A percentile compares a stretch with the other conserved stretches of the same genome.
These are phyloP conservation scores for Zeuzera pyrina DNA, from an alignment of 2,888 invertebrate species.

Conservation along the genomic window DNA sequence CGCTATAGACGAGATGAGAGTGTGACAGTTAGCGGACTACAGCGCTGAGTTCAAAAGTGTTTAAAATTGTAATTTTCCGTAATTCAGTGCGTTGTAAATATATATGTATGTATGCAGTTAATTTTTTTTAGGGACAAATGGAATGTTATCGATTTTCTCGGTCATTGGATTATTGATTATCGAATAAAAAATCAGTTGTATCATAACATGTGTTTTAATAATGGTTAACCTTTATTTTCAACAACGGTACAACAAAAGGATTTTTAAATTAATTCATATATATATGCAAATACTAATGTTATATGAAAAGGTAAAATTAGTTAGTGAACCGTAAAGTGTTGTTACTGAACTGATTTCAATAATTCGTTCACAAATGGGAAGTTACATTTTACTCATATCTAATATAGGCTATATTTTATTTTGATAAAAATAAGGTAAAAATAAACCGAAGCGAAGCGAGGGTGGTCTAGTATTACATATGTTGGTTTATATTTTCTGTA, in stretches of 20 bases:
- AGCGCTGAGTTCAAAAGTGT: no score
- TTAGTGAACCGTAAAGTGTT: background rate
- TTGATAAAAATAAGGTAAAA: no score
- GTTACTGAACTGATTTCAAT: no score
- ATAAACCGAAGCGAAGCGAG: no score
- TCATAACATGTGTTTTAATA: slow-evolving; percentile 24
- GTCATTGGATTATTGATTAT: slow-evolving; percentile 50
- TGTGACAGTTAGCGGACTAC: slow-evolving; percentile 78
- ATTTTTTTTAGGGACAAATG: slow-evolving; percentile 40
- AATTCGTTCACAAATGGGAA: no score
- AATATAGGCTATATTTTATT: no score
- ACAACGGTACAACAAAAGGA: no score
- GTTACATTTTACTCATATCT: no score
- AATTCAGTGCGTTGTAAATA: no score
- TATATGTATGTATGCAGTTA: slow-evolving; percentile 22
- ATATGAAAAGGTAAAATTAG: background rate
- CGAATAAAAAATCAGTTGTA: slow-evolving; percentile 50
- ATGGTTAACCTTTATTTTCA: background rate
- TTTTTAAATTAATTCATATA: background rate
- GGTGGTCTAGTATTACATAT: no score
- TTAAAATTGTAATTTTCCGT: no score
- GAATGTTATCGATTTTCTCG: slow-evolving; percentile 55
- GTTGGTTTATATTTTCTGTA: no score
- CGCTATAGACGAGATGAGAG: slow-evolving; percentile 91
- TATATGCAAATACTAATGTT: background rate